Evolutionary conservation across 2,797 vertebrate genomes (phyloP), one percentile per base, ranked within the genome.

Genomic region (Lagodon rhomboides): DNA sequence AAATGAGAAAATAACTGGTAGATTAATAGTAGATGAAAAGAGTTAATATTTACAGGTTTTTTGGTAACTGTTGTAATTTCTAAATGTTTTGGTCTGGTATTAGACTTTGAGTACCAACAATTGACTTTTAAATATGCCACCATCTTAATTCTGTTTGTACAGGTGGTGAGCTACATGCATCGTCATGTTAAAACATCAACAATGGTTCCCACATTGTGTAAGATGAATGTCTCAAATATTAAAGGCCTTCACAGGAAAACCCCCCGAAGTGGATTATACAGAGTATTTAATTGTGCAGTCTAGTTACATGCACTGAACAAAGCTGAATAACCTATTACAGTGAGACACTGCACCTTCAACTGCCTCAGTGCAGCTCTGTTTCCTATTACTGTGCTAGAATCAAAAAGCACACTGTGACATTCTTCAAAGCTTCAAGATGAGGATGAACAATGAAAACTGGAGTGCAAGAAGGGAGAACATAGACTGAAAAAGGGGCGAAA

Each of bases 331-430:
- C 18, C 46, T 47, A 74, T 65, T 44, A 63, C 17, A 22, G 55
- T 77, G 60, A 44, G 41, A 72, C 56, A 58, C 41, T 15, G 18
- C 44, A 58, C 71, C 66, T 80, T 83, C 56, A 75, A 70, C 18
- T 73, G 56, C 11, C 55, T 34, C 47, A 68, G 58, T 51, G 25
- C 30, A 65, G 54, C n/a, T 75, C 59, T 59, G 38, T 73, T 81
- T 64, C 55, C 18, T 9, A 54, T 83, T 73, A 84, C 53, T 72
- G 18, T 38, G 50, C 16, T 30, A 71, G 67, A 77, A 87, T 83
- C 68, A 87, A 81, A 85, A 87, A 71, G 66, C 63, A 84, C 75
- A 85, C 65, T 64, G 77, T 86, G 80, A 82, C 61, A 76, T 84
- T 81, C 75, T 85, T 83, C 46, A 87, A 61, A 85, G 64, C 43